Conservation (phyloP, 2,888 invertebrate species). For the Monoplex corrugatus region DNA sequence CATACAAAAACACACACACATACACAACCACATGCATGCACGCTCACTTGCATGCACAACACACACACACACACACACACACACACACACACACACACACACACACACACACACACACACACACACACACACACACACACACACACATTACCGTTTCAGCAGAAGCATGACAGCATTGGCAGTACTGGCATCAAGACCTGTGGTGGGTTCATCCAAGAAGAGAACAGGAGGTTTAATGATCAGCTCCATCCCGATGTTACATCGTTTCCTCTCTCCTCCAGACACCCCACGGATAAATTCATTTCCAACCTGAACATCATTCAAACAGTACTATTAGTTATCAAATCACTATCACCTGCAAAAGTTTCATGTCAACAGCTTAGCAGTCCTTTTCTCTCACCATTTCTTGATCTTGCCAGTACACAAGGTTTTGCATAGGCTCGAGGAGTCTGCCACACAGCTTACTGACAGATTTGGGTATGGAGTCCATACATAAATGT, state of each 20-base stretch:
- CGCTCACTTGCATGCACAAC: not conserved
- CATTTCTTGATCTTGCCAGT: no score
- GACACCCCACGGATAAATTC: constrained; percentile 81
- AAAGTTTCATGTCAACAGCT: no score
- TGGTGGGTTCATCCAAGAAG: constrained; percentile 82
- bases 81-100: not conserved
- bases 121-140: not conserved
- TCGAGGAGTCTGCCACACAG: no score
- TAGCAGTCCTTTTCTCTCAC: no score
- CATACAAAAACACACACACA: not conserved
- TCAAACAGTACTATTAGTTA: no score
- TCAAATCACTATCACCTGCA: no score
- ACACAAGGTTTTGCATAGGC: no score
- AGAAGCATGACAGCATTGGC: constrained; percentile 80
- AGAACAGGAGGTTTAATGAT: constrained; percentile 80
- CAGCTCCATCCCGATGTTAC: constrained; percentile 82
- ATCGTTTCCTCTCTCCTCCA: constrained; percentile 81
- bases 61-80: not conserved
- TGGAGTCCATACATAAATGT: no score
- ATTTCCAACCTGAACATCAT: constrained; percentile 76
- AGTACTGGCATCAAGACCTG: constrained; percentile 81
- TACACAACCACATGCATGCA: not conserved
- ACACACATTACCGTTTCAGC: constrained; percentile 78
- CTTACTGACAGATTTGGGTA: no score
- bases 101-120: not conserved